Evolutionary conservation across 2,888 invertebrate genomes (phyloP), one percentile per base, ranked within the genome.

Genomic region (Ptychoptera albimana): DNA sequence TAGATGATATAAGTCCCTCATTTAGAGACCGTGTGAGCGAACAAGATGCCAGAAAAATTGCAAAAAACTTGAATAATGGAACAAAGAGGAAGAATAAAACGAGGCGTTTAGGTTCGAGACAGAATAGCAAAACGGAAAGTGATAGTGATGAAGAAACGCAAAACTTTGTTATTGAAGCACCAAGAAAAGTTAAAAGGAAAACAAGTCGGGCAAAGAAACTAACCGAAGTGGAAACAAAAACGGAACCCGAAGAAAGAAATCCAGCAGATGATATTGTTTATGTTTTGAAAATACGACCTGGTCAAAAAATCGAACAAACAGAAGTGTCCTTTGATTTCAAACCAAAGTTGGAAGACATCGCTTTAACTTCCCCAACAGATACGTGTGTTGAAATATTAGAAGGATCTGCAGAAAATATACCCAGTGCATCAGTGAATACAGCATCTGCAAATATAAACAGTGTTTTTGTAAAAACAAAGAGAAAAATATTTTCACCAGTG

Each of bases 401-500:
- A 37, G 48, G 44, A 37, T 42, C 52, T 2, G 29, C 49, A 3
- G 53, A 53, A 36, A 51, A 50, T 23, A 29, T 49, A 8, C 46
- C 49, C 23, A 51, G 45, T 39, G 47, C 51, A n/a, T 54, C 71
- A 38, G 49, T 37, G 42, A 48, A 38, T 38, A 50, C 71, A 38
- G 3, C 23, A 23, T 23, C 23, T 23, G 23, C 4, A 23, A 23
- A 23, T 23, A 7, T 5, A 5, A 23, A 23, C 23, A 82, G 80
- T 57, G 73, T 85, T 1, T 81, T 85, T 50, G 81, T 85, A 0
- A 84, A 82, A 61, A 86, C 85, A 0, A 84, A 82, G 37, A 71
- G 83, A 44, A 84, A 82, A 66, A 74, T 85, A 51, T 85, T 85
- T 50, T 81, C 82, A 0, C 80, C 84, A 0, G 73, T 81, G 5